Base-by-base conservation (phyloP, 2,113 vertebrate species). In the Festucalex cinctus region DNA sequence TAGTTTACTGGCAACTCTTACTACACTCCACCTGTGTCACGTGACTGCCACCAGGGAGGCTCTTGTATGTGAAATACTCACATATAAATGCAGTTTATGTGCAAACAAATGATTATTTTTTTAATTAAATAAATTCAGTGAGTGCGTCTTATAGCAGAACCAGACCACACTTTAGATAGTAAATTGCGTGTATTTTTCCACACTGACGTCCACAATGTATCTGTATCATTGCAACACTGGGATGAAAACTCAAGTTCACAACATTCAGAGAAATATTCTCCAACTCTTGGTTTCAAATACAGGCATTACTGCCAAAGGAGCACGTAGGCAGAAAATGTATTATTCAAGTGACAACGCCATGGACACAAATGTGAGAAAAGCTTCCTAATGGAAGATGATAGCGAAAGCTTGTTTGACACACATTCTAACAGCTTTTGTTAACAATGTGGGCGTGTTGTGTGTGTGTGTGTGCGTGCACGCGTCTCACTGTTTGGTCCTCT, bases 401-500 rank as follows among this genome's bases (percentile, higher is more conserved):
- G 59, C 6, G 6, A 17, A 22, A 3, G 22, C 37, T 43, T 17
- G 37, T 62, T 62, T 26, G 60, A 43, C 39, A 62, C 39, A 62
- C 12, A 43, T 62, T 43, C 22, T 43, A 43, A 26, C 60, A 24
- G 60, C 60, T 43, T 41, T 43, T 43, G 37, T 62, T 43, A 6
- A 24, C 26, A 13, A 36, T 35, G 44, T 49, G 22, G 43, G 63
- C 46, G 41, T 43, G 24, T 24, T 46, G 62, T 48, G 41, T 46
- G 22, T 19, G 39, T 35, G 62, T 32, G 63, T 48, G 62, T 16
- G 41, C 26, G 62, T 28, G 24, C 19, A 24, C 59, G 17, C 28
- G 10, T 65, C 64, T 65, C 48, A 65, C 64, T 48, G 35, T 53
- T 35, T 65, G 44, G 64, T 48, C 44, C 32, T 22, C 28, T 37